phyloP scores from a whole-genome alignment of 2,113 vertebrate genomes.

The Lamprologus ornatipinnis region DNA sequence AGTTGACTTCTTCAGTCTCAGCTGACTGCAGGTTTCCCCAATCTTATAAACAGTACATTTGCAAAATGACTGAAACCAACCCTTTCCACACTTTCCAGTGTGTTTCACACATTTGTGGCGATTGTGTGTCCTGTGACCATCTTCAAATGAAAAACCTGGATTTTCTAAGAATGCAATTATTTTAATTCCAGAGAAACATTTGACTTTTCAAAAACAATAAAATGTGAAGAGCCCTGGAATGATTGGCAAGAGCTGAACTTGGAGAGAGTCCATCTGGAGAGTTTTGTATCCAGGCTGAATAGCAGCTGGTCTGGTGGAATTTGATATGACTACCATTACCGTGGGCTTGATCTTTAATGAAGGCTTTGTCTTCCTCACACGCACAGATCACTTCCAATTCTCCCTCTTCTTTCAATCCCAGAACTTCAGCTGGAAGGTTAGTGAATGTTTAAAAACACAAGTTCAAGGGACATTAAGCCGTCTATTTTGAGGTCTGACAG shows the following conservation, averaged over 20 bases:
- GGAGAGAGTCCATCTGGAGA: not conserved
- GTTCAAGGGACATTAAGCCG: not conserved
- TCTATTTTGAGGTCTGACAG: not conserved
- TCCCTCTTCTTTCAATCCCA: not conserved
- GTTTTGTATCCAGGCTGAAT: slow-evolving; percentile 13
- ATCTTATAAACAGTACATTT: not conserved
- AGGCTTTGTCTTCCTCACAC: slow-evolving; percentile 28
- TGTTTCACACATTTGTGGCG: not conserved
- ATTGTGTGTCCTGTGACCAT: not conserved
- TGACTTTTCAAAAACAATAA: slow-evolving; percentile 57
- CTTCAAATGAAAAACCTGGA: not conserved
- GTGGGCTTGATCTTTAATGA: slow-evolving; percentile 1
- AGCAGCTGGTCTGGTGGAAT: slow-evolving; percentile 28
- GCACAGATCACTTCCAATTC: not conserved
- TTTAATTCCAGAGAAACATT: slow-evolving; percentile 28
- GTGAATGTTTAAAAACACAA: not conserved
- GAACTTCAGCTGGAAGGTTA: not conserved
- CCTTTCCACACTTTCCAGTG: not conserved
- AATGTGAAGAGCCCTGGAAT: not conserved
- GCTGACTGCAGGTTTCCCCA: not conserved
- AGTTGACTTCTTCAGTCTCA: not conserved
- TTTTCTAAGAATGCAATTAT: slow-evolving; percentile 39
- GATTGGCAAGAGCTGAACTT: slow-evolving; percentile 20
- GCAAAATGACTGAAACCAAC: not conserved
- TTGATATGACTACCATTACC: slow-evolving; percentile 34